Conservation (phyloP, 2,888 invertebrate genomes). For the Muscina levida region DNA sequence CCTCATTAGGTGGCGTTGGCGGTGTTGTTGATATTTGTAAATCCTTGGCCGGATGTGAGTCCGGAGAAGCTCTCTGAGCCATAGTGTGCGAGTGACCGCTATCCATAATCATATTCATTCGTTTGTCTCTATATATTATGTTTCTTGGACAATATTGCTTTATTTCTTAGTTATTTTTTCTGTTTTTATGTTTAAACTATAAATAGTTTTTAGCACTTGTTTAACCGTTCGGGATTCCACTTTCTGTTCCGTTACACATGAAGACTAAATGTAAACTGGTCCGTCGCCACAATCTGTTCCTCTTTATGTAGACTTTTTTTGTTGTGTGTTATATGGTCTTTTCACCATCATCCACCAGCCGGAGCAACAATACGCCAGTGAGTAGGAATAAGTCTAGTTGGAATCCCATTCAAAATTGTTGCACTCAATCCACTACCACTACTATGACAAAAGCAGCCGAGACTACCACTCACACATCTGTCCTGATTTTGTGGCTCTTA, state of each 20-base stretch:
- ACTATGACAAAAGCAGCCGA: slow-evolving; percentile 60
- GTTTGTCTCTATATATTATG: background rate
- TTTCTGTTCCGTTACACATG: slow-evolving; percentile 70
- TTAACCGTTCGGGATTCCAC: slow-evolving; percentile 5
- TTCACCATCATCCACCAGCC: background rate
- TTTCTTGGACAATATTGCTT: background rate
- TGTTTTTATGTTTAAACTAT: slow-evolving; percentile 64
- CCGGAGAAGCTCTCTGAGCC: slow-evolving; percentile 72
- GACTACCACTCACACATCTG: slow-evolving; percentile 76
- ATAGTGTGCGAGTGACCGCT: slow-evolving; percentile 70
- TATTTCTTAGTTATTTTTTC: slow-evolving; percentile 11
- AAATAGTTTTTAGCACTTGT: slow-evolving; percentile 36
- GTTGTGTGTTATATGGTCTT: slow-evolving; percentile 8
- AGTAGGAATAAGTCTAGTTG: slow-evolving; percentile 60
- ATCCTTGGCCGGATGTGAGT: slow-evolving; percentile 69
- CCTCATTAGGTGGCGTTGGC: slow-evolving; percentile 62
- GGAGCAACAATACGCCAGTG: slow-evolving; percentile 54
- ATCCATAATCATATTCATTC: slow-evolving; percentile 85
- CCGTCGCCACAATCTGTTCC: slow-evolving; percentile 79
- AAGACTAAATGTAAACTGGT: slow-evolving; percentile 78
- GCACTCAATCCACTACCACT: slow-evolving; percentile 67
- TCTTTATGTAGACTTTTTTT: slow-evolving; percentile 78
- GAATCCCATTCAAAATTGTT: slow-evolving; percentile 61
- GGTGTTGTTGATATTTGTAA: slow-evolving; percentile 62
- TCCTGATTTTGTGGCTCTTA: slow-evolving; percentile 74